Percentiles rank a stretch among this genome's conserved stretches.
Conservation (phyloP, 2,113 vertebrate species). For the Callospermophilus lateralis region DNA sequence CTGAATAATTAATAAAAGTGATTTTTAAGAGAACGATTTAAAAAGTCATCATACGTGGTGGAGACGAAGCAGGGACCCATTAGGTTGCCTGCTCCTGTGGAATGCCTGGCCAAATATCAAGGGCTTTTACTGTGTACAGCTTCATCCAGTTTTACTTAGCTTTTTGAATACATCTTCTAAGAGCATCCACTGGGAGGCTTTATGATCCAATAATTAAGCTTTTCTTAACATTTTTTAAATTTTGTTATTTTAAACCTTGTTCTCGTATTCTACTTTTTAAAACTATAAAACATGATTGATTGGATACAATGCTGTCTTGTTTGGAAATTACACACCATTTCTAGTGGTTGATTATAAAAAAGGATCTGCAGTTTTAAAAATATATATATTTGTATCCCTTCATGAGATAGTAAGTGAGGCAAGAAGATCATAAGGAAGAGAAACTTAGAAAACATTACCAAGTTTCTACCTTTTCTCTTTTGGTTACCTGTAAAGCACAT, state of each 20-base stretch:
- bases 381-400: background rate
- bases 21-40: background rate
- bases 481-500: background rate
- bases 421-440: slow-evolving; percentile 34
- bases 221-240: slow-evolving; percentile 57
- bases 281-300: background rate
- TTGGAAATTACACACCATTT: slow-evolving; percentile 38
- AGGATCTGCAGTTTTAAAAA: slow-evolving; percentile 16
- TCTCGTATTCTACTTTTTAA: slow-evolving; percentile 8
- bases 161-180: slow-evolving; percentile 35
- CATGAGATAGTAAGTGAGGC: background rate
- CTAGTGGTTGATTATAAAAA: background rate
- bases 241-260: slow-evolving; percentile 39
- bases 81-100: background rate
- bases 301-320: background rate
- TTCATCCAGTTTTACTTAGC: background rate
- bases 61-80: background rate
- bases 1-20: slow-evolving; percentile 9
- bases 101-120: background rate
- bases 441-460: background rate
- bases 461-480: background rate
- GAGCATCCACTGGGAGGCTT: background rate
- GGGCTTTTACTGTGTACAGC: background rate
- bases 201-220: slow-evolving; percentile 7
- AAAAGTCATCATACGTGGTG: background rate